These are phyloP conservation scores for Neelides sp. DNA, from an alignment of 1,140 invertebrate species.

Conservation along the genomic window DNA sequence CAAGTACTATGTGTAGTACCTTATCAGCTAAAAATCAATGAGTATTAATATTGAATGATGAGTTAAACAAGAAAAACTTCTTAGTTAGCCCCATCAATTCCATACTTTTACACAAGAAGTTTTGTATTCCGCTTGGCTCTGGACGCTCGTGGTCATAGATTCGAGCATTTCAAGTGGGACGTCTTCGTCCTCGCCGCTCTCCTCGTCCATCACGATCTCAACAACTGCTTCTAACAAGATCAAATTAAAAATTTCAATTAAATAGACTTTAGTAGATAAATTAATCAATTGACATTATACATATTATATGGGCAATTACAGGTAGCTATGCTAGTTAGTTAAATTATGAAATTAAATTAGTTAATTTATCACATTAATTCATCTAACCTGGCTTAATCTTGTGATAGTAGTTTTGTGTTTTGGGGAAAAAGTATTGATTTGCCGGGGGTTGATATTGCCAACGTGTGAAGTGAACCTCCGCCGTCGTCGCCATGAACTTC, in stretches of 20 bases:
- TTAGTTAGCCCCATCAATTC: no score
- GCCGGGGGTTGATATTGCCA: slow-evolving; percentile 21
- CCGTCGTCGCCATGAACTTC: not conserved
- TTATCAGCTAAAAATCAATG: no score
- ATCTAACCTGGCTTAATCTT: slow-evolving; percentile 29
- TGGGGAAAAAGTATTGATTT: slow-evolving; percentile 28
- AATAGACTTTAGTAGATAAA: no score
- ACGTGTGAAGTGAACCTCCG: slow-evolving; percentile 14
- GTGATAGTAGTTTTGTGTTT: slow-evolving; percentile 30
- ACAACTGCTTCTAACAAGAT: slow-evolving; percentile 23
- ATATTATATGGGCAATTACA: no score
- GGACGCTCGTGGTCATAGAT: slow-evolving; percentile 28
- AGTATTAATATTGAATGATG: no score
- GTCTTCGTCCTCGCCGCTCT: slow-evolving; percentile 21
- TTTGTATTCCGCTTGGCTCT: slow-evolving; percentile 30
- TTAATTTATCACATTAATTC: no score
- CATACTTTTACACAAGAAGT: slow-evolving; percentile 30
- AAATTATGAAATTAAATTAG: no score
- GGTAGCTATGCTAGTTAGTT: no score
- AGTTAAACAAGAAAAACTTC: no score
- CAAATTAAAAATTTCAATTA: not conserved
- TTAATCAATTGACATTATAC: no score
- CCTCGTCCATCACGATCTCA: slow-evolving; percentile 29
- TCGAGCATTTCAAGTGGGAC: slow-evolving; percentile 18
- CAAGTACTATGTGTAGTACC: no score